Conservation (phyloP, 2,113 vertebrate species). For the Macroglossus sobrinus region DNA sequence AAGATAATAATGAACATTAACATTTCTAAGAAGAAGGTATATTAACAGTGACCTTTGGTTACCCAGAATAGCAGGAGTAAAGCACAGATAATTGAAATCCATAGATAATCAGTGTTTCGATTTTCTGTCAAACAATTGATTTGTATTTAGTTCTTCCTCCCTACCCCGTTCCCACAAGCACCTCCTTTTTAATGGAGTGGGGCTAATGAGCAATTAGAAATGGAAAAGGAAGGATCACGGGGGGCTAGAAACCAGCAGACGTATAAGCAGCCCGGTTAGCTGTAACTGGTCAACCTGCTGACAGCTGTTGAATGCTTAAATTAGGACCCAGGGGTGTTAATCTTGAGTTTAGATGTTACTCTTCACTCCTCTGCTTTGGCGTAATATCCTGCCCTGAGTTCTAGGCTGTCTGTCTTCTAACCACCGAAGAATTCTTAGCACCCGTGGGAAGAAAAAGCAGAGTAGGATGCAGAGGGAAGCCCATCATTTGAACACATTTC, state of each 20-base stretch:
- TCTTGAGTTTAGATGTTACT: background rate
- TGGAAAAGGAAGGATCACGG: background rate
- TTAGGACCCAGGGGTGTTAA: background rate
- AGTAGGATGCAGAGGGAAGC: background rate
- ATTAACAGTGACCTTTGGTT: conserved; percentile 39
- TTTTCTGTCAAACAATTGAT: background rate
- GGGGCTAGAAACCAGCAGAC: background rate
- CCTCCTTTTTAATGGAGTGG: background rate
- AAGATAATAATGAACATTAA: conserved; percentile 6
- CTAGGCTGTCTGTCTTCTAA: background rate
- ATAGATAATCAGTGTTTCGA: conserved; percentile 45
- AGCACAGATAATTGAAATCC: conserved; percentile 56
- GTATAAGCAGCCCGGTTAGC: background rate
- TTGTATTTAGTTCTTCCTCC: background rate
- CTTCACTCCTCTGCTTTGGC: background rate
- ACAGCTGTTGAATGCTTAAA: background rate
- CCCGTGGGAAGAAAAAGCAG: background rate
- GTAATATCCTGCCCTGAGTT: background rate
- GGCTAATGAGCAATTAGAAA: background rate
- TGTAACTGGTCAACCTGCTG: background rate
- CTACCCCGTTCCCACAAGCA: background rate
- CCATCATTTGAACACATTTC: background rate
- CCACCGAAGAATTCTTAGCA: conserved; percentile 25
- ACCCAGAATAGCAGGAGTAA: conserved; percentile 40
- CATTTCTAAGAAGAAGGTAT: conserved; percentile 51